phyloP scores from a whole-genome alignment of 2,113 vertebrate genomes.

The Fregetta grallaria region DNA sequence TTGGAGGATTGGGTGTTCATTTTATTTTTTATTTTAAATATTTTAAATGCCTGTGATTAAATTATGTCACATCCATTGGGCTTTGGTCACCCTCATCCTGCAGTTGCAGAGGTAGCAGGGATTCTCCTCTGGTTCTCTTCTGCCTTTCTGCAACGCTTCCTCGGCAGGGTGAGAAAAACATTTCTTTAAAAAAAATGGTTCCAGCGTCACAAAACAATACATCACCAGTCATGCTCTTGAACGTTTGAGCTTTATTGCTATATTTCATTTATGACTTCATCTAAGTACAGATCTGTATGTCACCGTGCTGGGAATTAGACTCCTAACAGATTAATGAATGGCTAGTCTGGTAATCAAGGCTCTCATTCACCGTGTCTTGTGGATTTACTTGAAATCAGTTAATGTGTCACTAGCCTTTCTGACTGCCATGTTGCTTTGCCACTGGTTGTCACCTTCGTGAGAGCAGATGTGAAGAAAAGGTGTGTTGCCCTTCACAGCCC shows the following conservation, averaged over 20 bases:
- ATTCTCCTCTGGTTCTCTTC: not conserved
- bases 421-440: not conserved
- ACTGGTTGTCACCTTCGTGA: not conserved
- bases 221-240: not conserved
- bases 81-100: not conserved
- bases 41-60: not conserved
- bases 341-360: not conserved
- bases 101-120: not conserved
- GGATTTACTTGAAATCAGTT: not conserved
- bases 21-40: not conserved
- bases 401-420: not conserved
- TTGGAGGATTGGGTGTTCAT: fast-evolving
- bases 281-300: not conserved
- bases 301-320: not conserved
- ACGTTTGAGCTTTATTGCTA: not conserved
- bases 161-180: not conserved
- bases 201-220: not conserved
- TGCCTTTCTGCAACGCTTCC: not conserved
- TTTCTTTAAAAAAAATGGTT: not conserved
- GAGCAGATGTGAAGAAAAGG: not conserved
- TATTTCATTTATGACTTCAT: not conserved
- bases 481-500: not conserved
- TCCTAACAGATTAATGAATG: not conserved
- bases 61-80: not conserved
- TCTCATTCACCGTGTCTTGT: not conserved